Conservation (phyloP, 2,888 invertebrate species). For the Nomada fabriciana region DNA sequence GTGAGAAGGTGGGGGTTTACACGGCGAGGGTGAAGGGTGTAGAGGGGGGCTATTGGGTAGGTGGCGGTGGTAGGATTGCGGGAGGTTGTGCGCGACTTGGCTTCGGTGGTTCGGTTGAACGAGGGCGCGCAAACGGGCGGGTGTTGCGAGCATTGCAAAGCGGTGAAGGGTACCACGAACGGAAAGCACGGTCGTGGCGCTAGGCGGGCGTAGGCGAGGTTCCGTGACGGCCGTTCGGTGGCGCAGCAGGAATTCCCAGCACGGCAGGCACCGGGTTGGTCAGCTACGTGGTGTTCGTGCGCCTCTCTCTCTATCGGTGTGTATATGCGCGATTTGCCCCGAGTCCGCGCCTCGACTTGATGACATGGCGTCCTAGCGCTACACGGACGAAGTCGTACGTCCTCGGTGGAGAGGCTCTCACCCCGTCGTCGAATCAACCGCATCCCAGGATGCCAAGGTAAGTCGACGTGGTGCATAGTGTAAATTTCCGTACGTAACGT, state of each 20-base stretch:
- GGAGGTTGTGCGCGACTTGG: constrained; percentile 68
- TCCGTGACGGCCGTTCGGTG: constrained; percentile 80
- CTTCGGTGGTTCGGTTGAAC: constrained; percentile 77
- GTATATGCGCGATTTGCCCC: constrained; percentile 71
- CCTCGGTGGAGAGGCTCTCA: constrained; percentile 73
- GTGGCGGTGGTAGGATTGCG: constrained; percentile 74
- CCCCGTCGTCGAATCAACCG: constrained; percentile 70
- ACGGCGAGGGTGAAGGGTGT: constrained; percentile 53
- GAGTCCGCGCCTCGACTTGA: constrained; percentile 79
- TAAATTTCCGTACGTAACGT: constrained; percentile 36
- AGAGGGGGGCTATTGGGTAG: constrained; percentile 52
- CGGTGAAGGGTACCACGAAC: constrained; percentile 78
- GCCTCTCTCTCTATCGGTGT: constrained; percentile 63
- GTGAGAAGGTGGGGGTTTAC: constrained; percentile 59
- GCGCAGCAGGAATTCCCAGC: constrained; percentile 78
- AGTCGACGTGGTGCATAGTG: constrained; percentile 71
- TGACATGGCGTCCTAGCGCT: constrained; percentile 84
- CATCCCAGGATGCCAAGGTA: constrained; percentile 80
- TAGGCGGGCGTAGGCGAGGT: constrained; percentile 81
- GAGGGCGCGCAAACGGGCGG: constrained; percentile 79
- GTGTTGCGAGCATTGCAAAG: constrained; percentile 70
- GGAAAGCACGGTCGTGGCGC: constrained; percentile 74
- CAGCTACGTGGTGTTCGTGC: constrained; percentile 68
- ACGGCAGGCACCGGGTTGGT: constrained; percentile 72
- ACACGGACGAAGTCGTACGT: constrained; percentile 74